phyloP scores from a whole-genome alignment of 2,797 vertebrate genomes.

The Rhinoraja longicauda region DNA sequence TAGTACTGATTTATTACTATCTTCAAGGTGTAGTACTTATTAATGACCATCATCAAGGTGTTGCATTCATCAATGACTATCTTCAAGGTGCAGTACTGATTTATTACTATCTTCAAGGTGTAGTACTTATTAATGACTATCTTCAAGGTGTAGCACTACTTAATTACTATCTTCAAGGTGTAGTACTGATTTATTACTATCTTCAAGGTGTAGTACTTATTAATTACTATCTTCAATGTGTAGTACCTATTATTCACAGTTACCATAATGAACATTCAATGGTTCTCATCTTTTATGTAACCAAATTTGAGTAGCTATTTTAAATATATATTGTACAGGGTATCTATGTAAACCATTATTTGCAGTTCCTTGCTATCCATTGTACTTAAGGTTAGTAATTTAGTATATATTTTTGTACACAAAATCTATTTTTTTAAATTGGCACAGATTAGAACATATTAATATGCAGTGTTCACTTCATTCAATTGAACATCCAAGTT shows the following conservation, averaged over 20 bases:
- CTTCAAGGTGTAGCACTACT: background rate
- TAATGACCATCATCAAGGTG: too few species aligned
- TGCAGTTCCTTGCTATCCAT: too few species aligned
- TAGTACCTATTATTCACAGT: background rate
- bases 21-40: too few species aligned
- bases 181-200: too few species aligned
- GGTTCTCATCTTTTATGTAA: background rate
- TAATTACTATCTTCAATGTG: too few species aligned
- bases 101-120: too few species aligned
- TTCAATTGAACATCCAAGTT: background rate
- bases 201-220: too few species aligned
- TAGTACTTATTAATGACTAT: too few species aligned
- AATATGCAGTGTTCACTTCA: background rate
- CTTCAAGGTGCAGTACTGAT: conserved; percentile 27
- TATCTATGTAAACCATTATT: too few species aligned
- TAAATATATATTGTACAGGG: too few species aligned
- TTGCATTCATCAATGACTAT: background rate
- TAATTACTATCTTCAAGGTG: background rate
- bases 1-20: background rate
- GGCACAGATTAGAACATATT: background rate
- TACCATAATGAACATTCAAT: background rate
- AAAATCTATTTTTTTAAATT: background rate
- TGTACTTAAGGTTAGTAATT: too few species aligned
- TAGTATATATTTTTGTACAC: background rate
- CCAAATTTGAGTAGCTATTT: background rate